Percentiles rank a stretch among this genome's conserved stretches.
Conservation (phyloP, 2,113 vertebrate species). For the Eira barbara region DNA sequence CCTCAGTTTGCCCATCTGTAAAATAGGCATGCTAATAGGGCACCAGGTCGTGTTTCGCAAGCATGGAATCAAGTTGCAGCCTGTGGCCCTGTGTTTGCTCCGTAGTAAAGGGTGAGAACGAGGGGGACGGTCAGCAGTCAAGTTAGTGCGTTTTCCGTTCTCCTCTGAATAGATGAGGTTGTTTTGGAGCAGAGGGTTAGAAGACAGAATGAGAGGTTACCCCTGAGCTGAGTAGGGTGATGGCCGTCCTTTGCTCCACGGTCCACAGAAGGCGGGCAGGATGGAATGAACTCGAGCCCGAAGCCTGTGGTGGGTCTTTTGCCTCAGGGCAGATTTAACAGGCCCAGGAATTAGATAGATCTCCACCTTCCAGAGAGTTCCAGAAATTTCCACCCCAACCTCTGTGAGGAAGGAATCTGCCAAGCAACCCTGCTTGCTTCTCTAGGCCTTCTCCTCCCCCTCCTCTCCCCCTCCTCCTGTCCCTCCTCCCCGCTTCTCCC, state of each 20-base stretch:
- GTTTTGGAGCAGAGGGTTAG: not conserved
- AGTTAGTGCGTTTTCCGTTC: not conserved
- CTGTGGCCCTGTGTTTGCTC: not conserved
- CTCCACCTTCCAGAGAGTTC: not conserved
- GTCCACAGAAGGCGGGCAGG: rapidly evolving
- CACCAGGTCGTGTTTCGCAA: rapidly evolving
- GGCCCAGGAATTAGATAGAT: not conserved
- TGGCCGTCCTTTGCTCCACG: rapidly evolving
- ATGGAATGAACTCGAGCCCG: too few species aligned
- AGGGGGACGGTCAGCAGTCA: too few species aligned
- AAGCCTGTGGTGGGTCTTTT: not conserved
- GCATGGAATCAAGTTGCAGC: too few species aligned
- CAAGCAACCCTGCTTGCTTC: not conserved
- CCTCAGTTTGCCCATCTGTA: not conserved
- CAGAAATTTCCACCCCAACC: not conserved
- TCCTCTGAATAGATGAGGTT: not conserved
- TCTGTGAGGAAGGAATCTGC: not conserved
- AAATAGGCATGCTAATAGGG: not conserved
- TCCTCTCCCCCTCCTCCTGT: rapidly evolving
- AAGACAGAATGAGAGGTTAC: not conserved
- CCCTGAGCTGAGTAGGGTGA: not conserved
- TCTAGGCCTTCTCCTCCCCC: not conserved
- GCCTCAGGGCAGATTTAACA: not conserved
- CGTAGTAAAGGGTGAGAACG: rapidly evolving
- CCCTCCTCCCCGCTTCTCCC: not conserved